Conservation (phyloP, 2,888 invertebrate genomes). For the Rhagonycha fulva region DNA sequence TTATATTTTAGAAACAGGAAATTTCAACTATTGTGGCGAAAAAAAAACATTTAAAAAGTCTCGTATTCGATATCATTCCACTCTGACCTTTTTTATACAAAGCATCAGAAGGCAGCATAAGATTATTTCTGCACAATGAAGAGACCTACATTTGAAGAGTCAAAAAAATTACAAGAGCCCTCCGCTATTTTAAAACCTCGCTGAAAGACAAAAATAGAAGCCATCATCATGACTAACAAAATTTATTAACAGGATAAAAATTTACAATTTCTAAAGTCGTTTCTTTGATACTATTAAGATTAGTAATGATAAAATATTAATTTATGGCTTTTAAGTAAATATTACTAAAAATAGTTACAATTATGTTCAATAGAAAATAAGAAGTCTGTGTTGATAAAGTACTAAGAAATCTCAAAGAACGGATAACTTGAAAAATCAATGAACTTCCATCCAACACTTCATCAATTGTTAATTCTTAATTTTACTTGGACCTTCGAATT, state of each 20-base stretch:
- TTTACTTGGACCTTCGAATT: conserved; percentile 18
- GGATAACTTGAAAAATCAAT: not conserved
- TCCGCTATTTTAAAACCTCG: not conserved
- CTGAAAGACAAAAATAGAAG: conserved; percentile 1
- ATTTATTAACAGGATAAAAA: not conserved
- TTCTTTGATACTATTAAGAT: not conserved
- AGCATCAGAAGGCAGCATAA: not conserved
- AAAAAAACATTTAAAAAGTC: not conserved
- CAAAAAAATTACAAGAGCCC: conserved; percentile 5
- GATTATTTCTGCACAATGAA: not conserved
- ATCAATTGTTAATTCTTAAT: conserved; percentile 20
- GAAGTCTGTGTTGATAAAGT: not conserved
- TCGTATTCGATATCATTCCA: conserved; percentile 5
- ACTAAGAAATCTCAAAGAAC: not conserved
- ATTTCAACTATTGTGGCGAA: conserved; percentile 5
- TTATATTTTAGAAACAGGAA: conserved; percentile 8
- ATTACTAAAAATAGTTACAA: not conserved
- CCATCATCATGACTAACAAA: not conserved
- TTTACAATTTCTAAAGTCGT: not conserved
- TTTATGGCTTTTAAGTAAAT: not conserved
- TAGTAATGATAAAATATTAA: not conserved
- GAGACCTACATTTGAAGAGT: not conserved
- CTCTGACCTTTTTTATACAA: conserved; percentile 10
- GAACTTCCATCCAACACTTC: not conserved
- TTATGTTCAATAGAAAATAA: not conserved